phyloP scores from a whole-genome alignment of 2,797 vertebrate genomes.

The Xenopus petersii region DNA sequence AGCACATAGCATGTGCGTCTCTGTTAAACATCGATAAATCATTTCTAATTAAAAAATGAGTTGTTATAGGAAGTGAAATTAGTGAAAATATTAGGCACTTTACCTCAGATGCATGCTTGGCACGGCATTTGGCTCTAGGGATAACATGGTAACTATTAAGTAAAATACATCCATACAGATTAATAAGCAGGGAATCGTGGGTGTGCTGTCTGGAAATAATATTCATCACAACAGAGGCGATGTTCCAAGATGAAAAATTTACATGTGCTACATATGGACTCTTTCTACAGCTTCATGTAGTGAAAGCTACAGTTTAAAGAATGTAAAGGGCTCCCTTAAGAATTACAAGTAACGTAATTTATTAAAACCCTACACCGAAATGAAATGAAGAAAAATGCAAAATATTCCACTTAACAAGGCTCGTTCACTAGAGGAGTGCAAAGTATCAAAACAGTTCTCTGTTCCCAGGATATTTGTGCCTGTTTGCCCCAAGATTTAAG shows the following conservation, averaged over 20 bases:
- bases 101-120: constrained; percentile 29
- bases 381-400: background rate
- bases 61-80: constrained; percentile 46
- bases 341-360: background rate
- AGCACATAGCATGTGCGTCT: constrained; percentile 23
- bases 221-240: constrained; percentile 23
- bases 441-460: too few relatives aligned
- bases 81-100: constrained; percentile 37
- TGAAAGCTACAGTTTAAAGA: background rate
- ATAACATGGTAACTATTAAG: constrained; percentile 41
- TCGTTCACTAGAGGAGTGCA: too few relatives aligned
- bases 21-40: constrained; percentile 38
- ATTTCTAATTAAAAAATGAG: constrained; percentile 36
- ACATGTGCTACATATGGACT: constrained; percentile 10
- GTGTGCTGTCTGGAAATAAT: constrained; percentile 34
- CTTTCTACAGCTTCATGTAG: background rate
- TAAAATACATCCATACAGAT: constrained; percentile 33
- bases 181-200: constrained; percentile 23
- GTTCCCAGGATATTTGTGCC: too few relatives aligned
- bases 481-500: too few relatives aligned
- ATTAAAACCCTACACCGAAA: background rate
- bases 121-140: constrained; percentile 30
- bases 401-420: too few relatives aligned
- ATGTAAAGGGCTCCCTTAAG: background rate
- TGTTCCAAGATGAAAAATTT: constrained; percentile 31